Evolutionary conservation across 2,888 invertebrate genomes (phyloP).

Genomic region (Desoria tigrina): DNA sequence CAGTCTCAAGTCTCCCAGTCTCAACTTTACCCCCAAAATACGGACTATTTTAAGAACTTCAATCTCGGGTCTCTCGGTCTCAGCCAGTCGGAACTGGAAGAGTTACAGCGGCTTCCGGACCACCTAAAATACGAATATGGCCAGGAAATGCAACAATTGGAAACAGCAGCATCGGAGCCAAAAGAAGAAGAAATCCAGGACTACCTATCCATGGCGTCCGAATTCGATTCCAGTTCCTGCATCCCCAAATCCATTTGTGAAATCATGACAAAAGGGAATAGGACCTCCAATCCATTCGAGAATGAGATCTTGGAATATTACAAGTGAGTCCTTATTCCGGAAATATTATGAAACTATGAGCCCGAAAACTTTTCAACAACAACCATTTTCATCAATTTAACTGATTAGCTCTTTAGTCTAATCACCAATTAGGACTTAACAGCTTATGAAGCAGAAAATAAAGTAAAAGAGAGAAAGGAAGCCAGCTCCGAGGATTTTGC

Average conservation of each 20-base stretch:
- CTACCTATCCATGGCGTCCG: slow-evolving; percentile 45
- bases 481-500: no score
- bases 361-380: no score
- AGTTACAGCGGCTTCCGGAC: slow-evolving; percentile 27
- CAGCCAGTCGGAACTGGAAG: slow-evolving; percentile 32
- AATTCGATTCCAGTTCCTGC: slow-evolving; percentile 48
- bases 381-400: no score
- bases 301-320: slow-evolving; percentile 44
- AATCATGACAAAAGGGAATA: slow-evolving; percentile 47
- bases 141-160: slow-evolving; percentile 36
- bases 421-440: no score
- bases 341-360: not conserved
- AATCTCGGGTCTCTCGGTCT: slow-evolving; percentile 21
- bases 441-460: no score
- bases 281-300: slow-evolving; percentile 47
- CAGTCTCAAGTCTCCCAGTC: not conserved
- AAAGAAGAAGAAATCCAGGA: slow-evolving; percentile 48
- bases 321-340: slow-evolving; percentile 43
- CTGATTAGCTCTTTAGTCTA: no score
- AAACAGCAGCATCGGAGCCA: slow-evolving; percentile 44
- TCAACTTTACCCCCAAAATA: not conserved
- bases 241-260: slow-evolving; percentile 52
- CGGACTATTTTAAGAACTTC: slow-evolving; percentile 16
- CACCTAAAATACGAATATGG: slow-evolving; percentile 29
- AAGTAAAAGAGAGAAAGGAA: no score